Evolutionary conservation across 92 coral and sea anemone genomes (phyloP), one percentile per base, ranked within the genome.

Genomic region (Phenganax stokvisi): DNA sequence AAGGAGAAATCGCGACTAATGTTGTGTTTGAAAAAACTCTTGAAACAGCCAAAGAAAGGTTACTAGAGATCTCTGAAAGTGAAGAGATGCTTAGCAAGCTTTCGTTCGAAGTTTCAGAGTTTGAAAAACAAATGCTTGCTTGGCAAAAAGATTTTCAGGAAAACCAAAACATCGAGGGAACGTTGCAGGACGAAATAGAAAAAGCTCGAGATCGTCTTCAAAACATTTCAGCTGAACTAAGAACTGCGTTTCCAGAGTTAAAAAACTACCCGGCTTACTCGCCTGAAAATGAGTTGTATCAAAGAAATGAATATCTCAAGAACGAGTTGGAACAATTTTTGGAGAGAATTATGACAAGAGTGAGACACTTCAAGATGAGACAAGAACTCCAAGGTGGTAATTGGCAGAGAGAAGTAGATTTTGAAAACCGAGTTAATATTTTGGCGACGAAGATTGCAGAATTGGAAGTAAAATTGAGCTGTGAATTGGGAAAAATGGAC

Each of bases 161-260:
- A 61, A 87, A 89, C 78, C 90, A 88, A 66, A 93, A 89, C 75
- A 89, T 86, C 28, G 97, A 93, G 58, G 96, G 91, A 64, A 81
- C 86, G 11, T 85, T 93, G 92, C 92, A 93, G 89, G 98, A 88
- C 54, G 81, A 76, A 29, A 76, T 76, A 31, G 55, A 76, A 30
- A 76, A 28, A 20, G 53, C 67, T 25, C 81, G 56, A 12, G 8
- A 59, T 11, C 69, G 81, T 20, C 81, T 76, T 31, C 81, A 76
- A 58, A 64, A 57, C 0, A 57, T 76, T 76, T 25, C 81, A 5
- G 58, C 30, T 17, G 51, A 76, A 58, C 15, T 76, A 20, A 57
- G 44, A 12, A 20, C 81, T 30, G 81, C n/a, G 12, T 47, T 54
- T 10, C 69, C 81, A 0, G 70, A 62, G 12, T 59, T 64, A 13